Percentiles rank a stretch among this genome's conserved stretches.
Evolutionary conservation across 2,113 vertebrate genomes (phyloP).

Genomic region (Rana temporaria): DNA sequence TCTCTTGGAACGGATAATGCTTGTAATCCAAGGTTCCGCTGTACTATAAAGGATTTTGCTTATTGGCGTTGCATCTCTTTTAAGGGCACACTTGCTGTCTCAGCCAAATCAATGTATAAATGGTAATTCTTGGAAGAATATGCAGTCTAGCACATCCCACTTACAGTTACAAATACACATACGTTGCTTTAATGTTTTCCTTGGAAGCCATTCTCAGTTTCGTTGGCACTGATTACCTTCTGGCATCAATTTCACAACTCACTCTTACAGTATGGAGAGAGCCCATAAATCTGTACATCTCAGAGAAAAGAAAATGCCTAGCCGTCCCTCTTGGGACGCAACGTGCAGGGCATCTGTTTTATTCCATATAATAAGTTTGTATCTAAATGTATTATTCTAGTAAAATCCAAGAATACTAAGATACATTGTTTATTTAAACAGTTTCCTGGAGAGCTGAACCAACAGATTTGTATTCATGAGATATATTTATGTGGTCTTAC

Average conservation of each 20-base stretch:
- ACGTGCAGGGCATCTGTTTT: neutral
- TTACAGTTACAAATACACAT: neutral
- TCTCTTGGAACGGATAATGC: too few relatives aligned
- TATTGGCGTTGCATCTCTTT: too few relatives aligned
- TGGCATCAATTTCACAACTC: neutral
- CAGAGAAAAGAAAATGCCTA: neutral
- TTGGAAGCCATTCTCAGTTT: neutral
- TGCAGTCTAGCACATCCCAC: too few relatives aligned
- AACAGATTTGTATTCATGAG: conserved; percentile 41
- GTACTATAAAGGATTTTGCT: too few relatives aligned
- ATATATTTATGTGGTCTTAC: conserved; percentile 34
- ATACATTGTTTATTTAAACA: conserved; percentile 41
- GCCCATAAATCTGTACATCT: neutral
- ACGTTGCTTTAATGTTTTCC: neutral
- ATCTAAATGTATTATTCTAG: conserved; percentile 20
- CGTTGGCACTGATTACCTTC: neutral
- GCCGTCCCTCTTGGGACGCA: neutral
- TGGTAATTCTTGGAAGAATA: too few relatives aligned
- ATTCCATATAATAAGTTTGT: conserved; percentile 5
- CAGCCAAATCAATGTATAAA: too few relatives aligned
- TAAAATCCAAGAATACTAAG: neutral
- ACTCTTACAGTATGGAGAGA: neutral
- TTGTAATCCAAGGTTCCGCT: too few relatives aligned
- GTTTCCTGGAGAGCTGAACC: conserved; percentile 29
- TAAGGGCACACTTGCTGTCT: too few relatives aligned